Evolutionary conservation across 1,140 invertebrate species (phyloP).

Genomic region (Zaprionus taronus): DNA sequence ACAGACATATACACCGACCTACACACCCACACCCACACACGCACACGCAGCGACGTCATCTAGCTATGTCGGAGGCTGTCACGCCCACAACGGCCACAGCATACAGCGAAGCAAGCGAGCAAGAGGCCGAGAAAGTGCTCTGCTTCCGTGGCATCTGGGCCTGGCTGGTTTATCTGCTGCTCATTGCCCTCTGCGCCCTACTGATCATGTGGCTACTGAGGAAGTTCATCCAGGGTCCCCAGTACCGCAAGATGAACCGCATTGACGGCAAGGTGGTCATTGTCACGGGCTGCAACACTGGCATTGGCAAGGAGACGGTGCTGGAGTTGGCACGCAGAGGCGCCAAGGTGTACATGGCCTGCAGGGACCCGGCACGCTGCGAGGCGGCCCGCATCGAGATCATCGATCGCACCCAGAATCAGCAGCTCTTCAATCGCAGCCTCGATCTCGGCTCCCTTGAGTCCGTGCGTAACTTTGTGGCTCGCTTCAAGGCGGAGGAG

Average conservation of each 20-base stretch:
- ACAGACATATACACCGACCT: neutral
- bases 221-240: conserved; percentile 70
- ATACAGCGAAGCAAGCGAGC: conserved; percentile 11
- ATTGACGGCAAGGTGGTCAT: conserved; percentile 84
- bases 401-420: conserved; percentile 84
- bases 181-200: conserved; percentile 39
- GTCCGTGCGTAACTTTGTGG: conserved; percentile 85
- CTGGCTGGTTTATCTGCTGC: conserved; percentile 65
- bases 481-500: conserved; percentile 86
- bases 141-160: conserved; percentile 79
- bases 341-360: conserved; percentile 94
- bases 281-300: conserved; percentile 92
- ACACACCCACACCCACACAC: neutral
- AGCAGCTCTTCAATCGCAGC: conserved; percentile 87
- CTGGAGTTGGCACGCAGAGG: conserved; percentile 90
- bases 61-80: conserved; percentile 74
- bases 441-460: conserved; percentile 92
- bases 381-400: conserved; percentile 86
- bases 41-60: neutral
- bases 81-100: conserved; percentile 49
- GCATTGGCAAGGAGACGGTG: conserved; percentile 95
- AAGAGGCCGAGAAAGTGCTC: conserved; percentile 62
- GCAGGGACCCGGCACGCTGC: conserved; percentile 91
- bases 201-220: conserved; percentile 72
- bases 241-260: conserved; percentile 71